phyloP scores from a whole-genome alignment of 2,113 vertebrate genomes.

The Cygnus buccinator region DNA sequence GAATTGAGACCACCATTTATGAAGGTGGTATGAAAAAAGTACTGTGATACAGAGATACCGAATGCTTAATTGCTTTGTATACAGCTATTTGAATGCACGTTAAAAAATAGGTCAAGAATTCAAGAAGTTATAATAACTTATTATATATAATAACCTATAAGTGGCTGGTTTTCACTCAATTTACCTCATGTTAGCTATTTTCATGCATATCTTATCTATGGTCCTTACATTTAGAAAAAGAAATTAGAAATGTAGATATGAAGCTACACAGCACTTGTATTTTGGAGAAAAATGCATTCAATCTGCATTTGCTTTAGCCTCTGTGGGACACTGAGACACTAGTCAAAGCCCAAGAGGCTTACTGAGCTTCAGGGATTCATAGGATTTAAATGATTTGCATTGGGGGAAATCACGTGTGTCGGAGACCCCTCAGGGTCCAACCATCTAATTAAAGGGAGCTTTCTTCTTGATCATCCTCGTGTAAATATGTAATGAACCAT shows the following conservation, averaged over 20 bases:
- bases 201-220: background rate
- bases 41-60: background rate
- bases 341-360: background rate
- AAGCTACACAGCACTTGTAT: background rate
- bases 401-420: constrained; percentile 32
- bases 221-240: background rate
- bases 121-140: background rate
- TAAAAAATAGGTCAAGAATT: background rate
- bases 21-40: background rate
- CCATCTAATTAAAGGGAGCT: constrained; percentile 49
- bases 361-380: constrained; percentile 9
- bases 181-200: background rate
- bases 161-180: background rate
- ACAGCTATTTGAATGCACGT: background rate
- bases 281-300: background rate
- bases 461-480: constrained; percentile 16
- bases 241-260: constrained; percentile 1
- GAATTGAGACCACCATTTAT: background rate
- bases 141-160: background rate
- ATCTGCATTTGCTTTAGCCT: constrained; percentile 1
- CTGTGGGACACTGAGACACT: background rate
- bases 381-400: constrained; percentile 48
- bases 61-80: background rate
- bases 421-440: background rate
- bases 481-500: constrained; percentile 38